Base-by-base conservation (phyloP, 2,888 invertebrate species). In the Muscina levida region DNA sequence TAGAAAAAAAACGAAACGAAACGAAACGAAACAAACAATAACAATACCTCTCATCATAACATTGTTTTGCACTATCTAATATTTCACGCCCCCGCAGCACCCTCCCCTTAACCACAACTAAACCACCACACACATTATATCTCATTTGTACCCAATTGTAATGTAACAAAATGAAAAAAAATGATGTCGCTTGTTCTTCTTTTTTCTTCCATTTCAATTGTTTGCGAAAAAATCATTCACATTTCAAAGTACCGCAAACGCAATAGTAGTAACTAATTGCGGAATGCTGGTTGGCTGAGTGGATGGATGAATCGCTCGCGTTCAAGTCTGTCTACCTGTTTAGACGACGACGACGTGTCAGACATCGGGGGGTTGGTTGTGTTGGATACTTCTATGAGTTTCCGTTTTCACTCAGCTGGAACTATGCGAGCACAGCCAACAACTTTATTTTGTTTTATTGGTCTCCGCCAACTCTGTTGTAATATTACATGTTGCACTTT, bases 401-500 rank as follows among this genome's bases (percentile, higher is more conserved):
- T 68, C 53, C 66, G 42, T 71, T 73, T 62, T 74, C 57, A 71
- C 77, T 80, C 70, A 77, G 76, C 76, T 71, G 70, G 57, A 80
- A 80, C 79, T 56, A 17, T 59, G 72, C 26, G 44, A 19, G n/a
- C 26, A 42, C 56, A 42, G 67, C 26, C 71, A 80, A 67, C 68
- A 46, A 71, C 53, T 74, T 59, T 48, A 80, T 71, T 72, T 79
- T 15, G 56, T 79, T 73, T 73, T 62, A 62, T 62, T 62, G 62
- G 62, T 62, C 42, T 62, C 26, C 4, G 19, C 11, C 6, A 31
- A 13, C 59, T 44, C 22, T 44, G 62, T 72, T 72, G 72, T 72
- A 72, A 77, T 31, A 77, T 72, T 56, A 74, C 81, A 81, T 72
- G 62, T 75, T 65, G 67, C 56, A 75, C 68, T 81, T 81, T 62